A percentile compares a stretch with the other conserved stretches of the same genome.
Conservation (phyloP, 2,888 invertebrate genomes). For the Tetranychus piercei region DNA sequence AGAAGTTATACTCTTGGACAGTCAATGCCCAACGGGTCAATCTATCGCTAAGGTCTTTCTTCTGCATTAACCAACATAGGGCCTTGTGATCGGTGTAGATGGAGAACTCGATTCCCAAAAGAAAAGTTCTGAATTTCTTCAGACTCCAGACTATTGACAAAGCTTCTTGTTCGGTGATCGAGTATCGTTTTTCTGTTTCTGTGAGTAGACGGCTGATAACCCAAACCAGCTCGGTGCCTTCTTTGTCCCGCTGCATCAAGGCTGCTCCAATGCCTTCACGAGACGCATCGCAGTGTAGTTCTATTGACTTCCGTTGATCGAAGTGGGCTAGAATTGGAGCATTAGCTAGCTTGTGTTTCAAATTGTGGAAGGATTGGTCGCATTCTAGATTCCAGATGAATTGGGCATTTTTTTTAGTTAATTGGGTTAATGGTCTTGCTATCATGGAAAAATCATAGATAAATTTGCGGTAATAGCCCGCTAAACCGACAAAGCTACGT, state of each 20-base stretch:
- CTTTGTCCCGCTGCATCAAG: not conserved
- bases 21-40: conserved; percentile 8
- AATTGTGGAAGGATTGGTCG: not conserved
- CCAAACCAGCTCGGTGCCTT: not conserved
- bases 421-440: not conserved
- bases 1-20: not conserved
- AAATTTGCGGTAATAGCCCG: conserved; percentile 10
- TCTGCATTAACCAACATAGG: conserved; percentile 9
- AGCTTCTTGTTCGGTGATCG: conserved; percentile 10
- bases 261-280: not conserved
- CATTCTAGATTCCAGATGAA: not conserved
- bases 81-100: conserved; percentile 14
- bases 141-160: conserved; percentile 5
- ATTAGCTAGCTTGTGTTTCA: not conserved
- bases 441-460: not conserved
- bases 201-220: not conserved
- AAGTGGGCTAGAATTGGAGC: conserved; percentile 11
- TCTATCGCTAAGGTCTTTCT: not conserved
- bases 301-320: conserved; percentile 9
- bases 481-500: not conserved
- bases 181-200: not conserved
- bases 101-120: conserved; percentile 11
- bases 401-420: not conserved
- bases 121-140: not conserved
- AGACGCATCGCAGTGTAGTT: conserved; percentile 13